Conservation (phyloP, 2,888 invertebrate genomes). For the Athripsodes cinereus region DNA sequence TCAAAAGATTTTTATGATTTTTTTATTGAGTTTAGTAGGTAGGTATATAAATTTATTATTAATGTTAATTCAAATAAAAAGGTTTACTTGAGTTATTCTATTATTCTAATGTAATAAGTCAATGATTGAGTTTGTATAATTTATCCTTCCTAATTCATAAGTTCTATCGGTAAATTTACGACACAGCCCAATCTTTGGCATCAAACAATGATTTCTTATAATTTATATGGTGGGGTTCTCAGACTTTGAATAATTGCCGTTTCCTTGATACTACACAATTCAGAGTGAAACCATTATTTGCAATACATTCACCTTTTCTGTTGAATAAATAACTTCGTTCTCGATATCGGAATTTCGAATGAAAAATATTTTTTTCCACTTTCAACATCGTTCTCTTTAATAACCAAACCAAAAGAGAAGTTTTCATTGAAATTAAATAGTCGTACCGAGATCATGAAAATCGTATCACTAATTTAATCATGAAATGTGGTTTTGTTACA, state of each 20-base stretch:
- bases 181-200: background rate
- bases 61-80: too few species aligned
- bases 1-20: too few species aligned
- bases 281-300: conserved; percentile 12
- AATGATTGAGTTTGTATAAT: too few species aligned
- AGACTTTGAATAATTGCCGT: conserved; percentile 15
- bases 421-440: too few species aligned
- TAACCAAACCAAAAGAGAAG: background rate
- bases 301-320: conserved; percentile 14
- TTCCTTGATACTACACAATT: conserved; percentile 11
- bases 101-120: too few species aligned
- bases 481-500: background rate
- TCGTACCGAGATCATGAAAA: too few species aligned
- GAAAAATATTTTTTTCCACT: background rate
- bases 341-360: background rate
- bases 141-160: background rate
- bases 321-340: conserved; percentile 13
- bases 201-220: conserved; percentile 7
- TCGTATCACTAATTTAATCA: too few species aligned
- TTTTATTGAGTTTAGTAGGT: too few species aligned
- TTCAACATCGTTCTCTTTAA: background rate
- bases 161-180: background rate
- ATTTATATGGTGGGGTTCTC: conserved; percentile 5
- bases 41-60: too few species aligned
- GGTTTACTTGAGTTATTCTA: too few species aligned